These are phyloP conservation scores for Chamaea fasciata DNA, from an alignment of 2,113 vertebrate species.

Conservation along the genomic window DNA sequence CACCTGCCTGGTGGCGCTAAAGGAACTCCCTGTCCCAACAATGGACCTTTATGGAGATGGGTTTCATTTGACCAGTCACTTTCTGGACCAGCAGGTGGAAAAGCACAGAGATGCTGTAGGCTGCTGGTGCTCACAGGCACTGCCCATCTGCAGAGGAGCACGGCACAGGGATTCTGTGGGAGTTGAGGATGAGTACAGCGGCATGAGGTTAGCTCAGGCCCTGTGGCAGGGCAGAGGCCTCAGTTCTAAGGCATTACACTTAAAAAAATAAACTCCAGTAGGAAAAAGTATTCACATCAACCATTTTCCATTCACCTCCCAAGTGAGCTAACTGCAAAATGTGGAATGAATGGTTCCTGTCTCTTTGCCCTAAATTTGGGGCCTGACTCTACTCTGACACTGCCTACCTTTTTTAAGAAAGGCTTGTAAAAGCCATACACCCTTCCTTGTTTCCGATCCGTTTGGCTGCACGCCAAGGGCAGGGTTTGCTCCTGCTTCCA, in stretches of 20 bases:
- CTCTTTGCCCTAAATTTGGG: not conserved
- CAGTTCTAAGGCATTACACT: not conserved
- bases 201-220: not conserved
- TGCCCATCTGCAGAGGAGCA: not conserved
- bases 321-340: not conserved
- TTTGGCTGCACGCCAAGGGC: not conserved
- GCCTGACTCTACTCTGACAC: not conserved
- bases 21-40: not conserved
- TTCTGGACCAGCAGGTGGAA: not conserved
- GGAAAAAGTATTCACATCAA: not conserved
- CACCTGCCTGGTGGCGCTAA: not conserved
- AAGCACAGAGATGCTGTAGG: not conserved
- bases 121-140: not conserved
- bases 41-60: not conserved
- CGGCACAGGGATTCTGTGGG: fast-evolving
- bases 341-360: not conserved
- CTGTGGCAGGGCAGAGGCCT: not conserved
- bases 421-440: not conserved
- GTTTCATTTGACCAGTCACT: not conserved
- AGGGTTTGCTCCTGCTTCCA: not conserved
- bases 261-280: not conserved
- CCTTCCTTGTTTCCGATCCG: not conserved
- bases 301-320: not conserved
- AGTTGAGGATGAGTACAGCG: fast-evolving
- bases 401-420: not conserved